phyloP scores from a whole-genome alignment of 2,113 vertebrate species.

The Ornithorhynchus anatinus region DNA sequence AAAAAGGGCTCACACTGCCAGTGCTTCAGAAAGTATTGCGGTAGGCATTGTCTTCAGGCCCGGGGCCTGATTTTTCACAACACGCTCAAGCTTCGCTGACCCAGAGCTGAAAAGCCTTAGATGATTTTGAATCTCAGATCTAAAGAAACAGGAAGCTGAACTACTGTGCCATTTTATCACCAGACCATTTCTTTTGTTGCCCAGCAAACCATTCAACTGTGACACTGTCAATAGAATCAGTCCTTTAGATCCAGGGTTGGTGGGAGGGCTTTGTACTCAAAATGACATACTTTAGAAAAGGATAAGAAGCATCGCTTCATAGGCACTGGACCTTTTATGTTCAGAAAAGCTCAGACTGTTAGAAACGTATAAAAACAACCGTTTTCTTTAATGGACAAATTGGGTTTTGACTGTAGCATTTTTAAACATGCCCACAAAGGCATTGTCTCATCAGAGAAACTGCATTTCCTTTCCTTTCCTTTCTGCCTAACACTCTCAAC shows the following conservation, averaged over 20 bases:
- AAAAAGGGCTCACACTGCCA: neutral
- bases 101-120: conserved; percentile 24
- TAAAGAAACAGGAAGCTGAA: neutral
- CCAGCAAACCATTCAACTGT: neutral
- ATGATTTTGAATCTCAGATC: conserved; percentile 1
- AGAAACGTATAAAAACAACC: neutral
- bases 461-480: conserved; percentile 19
- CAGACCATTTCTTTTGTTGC: conserved; percentile 11
- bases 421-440: neutral
- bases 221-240: conserved; percentile 7
- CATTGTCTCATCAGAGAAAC: neutral
- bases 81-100: neutral
- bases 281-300: conserved; percentile 2
- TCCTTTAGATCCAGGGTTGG: conserved; percentile 8
- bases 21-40: neutral
- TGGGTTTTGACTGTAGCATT: neutral
- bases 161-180: conserved; percentile 17
- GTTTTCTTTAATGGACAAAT: neutral
- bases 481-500: conserved; percentile 10
- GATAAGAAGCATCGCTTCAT: neutral
- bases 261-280: conserved; percentile 17
- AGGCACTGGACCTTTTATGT: neutral
- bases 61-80: neutral
- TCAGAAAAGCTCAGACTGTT: neutral
- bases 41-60: neutral